phyloP scores from a whole-genome alignment of 1,140 invertebrate genomes.

The Hycleus cichorii region DNA sequence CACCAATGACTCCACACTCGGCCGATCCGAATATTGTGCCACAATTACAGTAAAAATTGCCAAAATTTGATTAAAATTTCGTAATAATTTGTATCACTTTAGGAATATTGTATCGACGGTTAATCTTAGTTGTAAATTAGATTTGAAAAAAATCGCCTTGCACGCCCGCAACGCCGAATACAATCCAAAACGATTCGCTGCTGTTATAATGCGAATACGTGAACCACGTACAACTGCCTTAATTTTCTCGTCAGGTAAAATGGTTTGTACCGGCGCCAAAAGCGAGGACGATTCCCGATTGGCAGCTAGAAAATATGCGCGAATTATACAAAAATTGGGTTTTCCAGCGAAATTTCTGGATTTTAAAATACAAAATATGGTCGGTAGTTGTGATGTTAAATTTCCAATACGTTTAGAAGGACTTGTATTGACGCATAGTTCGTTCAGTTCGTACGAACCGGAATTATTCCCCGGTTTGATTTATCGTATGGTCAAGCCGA shows the following conservation, averaged over 20 bases:
- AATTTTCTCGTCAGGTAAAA: constrained; percentile 99
- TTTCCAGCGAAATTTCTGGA: constrained; percentile 95
- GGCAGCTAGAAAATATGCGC: constrained; percentile 96
- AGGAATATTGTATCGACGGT: constrained; percentile 98
- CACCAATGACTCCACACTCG: constrained; percentile 90
- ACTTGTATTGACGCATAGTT: constrained; percentile 90
- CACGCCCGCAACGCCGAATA: constrained; percentile 99
- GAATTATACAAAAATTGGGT: constrained; percentile 98
- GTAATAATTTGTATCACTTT: constrained; percentile 32
- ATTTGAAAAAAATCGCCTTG: constrained; percentile 95
- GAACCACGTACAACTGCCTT: constrained; percentile 97
- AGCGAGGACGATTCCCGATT: constrained; percentile 96
- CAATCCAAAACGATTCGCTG: constrained; percentile 99
- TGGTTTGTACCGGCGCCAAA: constrained; percentile 99
- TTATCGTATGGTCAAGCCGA: constrained; percentile 98
- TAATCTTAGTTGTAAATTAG: constrained; percentile 91
- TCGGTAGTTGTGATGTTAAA: constrained; percentile 98
- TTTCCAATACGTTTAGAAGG: constrained; percentile 98
- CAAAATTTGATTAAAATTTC: constrained; percentile 13
- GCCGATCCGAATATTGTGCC: constrained; percentile 90
- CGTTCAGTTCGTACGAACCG: constrained; percentile 94
- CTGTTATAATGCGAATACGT: constrained; percentile 99
- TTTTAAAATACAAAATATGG: constrained; percentile 99
- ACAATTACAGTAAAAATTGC: constrained; percentile 74
- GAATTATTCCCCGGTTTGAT: constrained; percentile 97